Evolutionary conservation across 2,113 vertebrate genomes (phyloP).

Genomic region (Pterocles burchelli): DNA sequence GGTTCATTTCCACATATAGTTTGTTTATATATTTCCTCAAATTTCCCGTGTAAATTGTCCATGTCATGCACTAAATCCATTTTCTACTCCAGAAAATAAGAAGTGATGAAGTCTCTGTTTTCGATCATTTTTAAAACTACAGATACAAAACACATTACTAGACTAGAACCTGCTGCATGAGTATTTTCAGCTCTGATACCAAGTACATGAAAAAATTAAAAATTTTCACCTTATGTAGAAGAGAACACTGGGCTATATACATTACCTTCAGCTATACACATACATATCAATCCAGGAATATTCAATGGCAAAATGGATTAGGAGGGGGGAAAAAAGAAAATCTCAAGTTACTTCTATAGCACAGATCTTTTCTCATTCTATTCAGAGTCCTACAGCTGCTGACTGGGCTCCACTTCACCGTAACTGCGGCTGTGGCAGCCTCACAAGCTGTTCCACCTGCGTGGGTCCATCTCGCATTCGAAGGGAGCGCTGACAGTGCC

Average conservation of each 20-base stretch:
- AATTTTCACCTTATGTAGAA: neutral
- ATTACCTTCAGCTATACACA: neutral
- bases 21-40: neutral
- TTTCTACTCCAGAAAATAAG: neutral
- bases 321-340: too few relatives aligned
- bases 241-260: neutral
- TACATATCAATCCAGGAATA: neutral
- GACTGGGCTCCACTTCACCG: accelerated
- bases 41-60: neutral
- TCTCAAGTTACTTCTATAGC: neutral
- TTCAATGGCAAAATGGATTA: neutral
- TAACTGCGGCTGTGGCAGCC: neutral
- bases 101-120: neutral
- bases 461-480: accelerated
- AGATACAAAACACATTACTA: neutral
- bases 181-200: neutral
- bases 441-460: neutral
- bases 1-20: neutral
- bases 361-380: neutral
- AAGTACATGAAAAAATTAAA: neutral
- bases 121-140: slow-evolving; percentile 18
- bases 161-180: neutral
- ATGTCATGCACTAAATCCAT: neutral
- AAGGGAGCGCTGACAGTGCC: accelerated
- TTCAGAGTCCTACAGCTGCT: neutral